phyloP scores from a whole-genome alignment of 53 echinoderm and acorn worm genomes.

The Echinarachnius parma region DNA sequence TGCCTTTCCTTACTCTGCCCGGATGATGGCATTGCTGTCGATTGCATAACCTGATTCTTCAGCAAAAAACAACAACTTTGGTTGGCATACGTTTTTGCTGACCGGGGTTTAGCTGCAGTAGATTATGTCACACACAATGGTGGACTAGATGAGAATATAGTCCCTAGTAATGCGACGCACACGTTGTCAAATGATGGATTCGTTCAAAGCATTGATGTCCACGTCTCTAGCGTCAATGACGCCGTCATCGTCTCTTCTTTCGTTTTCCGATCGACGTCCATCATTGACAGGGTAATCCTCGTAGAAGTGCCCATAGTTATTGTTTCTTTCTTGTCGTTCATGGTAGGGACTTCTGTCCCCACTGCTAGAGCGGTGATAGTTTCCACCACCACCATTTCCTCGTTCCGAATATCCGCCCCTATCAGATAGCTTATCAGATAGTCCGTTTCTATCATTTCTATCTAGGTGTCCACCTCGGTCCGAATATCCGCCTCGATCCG shows the following conservation, averaged over 20 bases:
- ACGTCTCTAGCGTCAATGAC: constrained; percentile 49
- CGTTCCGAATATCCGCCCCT: too few relatives aligned
- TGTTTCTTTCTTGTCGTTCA: constrained; percentile 9
- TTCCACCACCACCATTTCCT: constrained; percentile 13
- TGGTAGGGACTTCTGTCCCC: constrained; percentile 27
- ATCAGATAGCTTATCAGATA: too few relatives aligned
- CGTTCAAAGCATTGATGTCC: constrained; percentile 68
- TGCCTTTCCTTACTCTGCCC: too few relatives aligned
- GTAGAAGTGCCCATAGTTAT: constrained; percentile 20
- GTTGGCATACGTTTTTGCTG: too few relatives aligned
- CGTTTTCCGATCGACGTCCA: constrained; percentile 3
- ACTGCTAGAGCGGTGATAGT: constrained; percentile 32
- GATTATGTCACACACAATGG: too few relatives aligned
- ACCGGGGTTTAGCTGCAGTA: too few relatives aligned
- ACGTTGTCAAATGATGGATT: constrained; percentile 81
- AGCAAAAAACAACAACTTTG: too few relatives aligned
- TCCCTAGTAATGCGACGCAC: constrained; percentile 38
- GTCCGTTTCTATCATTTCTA: too few relatives aligned
- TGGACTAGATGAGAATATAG: constrained; percentile 34
- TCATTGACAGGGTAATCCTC: constrained; percentile 25
- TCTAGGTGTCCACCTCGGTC: too few relatives aligned
- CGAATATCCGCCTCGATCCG: too few relatives aligned
- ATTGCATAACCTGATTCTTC: too few relatives aligned
- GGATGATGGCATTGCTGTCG: too few relatives aligned
- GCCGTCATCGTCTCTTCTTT: constrained; percentile 20